Percentiles rank a stretch among this genome's conserved stretches.
Conservation (phyloP, 2,113 vertebrate species). For the Nesoenas mayeri region DNA sequence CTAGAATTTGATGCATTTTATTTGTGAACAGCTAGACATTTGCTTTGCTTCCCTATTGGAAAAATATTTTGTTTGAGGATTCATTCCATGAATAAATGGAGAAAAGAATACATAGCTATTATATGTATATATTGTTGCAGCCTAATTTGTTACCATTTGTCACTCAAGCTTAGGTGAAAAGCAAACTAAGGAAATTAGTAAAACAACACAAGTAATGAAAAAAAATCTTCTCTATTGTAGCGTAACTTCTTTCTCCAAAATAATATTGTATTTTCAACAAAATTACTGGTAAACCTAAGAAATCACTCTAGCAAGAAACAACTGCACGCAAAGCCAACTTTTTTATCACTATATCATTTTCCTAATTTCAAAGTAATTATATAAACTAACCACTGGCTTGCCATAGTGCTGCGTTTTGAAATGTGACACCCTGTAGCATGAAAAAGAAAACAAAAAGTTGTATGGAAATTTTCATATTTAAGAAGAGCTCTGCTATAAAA, state of each 20-base stretch:
- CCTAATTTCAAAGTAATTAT: constrained; percentile 47
- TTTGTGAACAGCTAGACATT: neutral
- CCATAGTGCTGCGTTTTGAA: constrained; percentile 23
- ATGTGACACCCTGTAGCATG: constrained; percentile 4
- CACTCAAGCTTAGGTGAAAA: neutral
- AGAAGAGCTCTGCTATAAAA: constrained; percentile 39
- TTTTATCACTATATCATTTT: constrained; percentile 26
- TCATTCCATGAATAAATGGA: neutral
- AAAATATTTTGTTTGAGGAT: neutral
- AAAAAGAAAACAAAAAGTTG: neutral
- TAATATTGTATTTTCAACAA: neutral
- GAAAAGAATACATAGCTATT: neutral
- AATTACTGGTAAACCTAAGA: neutral
- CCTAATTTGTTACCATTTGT: neutral
- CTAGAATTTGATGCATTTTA: neutral
- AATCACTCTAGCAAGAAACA: constrained; percentile 19
- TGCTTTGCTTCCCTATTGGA: neutral
- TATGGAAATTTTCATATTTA: constrained; percentile 49
- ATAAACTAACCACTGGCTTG: constrained; percentile 16
- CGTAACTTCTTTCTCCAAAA: neutral
- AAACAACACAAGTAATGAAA: neutral
- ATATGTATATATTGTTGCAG: neutral
- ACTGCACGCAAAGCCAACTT: neutral
- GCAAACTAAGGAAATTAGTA: neutral
- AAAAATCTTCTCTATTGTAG: neutral